Evolutionary conservation across 2,888 invertebrate species (phyloP).

Genomic region (Philonicus albiceps): DNA sequence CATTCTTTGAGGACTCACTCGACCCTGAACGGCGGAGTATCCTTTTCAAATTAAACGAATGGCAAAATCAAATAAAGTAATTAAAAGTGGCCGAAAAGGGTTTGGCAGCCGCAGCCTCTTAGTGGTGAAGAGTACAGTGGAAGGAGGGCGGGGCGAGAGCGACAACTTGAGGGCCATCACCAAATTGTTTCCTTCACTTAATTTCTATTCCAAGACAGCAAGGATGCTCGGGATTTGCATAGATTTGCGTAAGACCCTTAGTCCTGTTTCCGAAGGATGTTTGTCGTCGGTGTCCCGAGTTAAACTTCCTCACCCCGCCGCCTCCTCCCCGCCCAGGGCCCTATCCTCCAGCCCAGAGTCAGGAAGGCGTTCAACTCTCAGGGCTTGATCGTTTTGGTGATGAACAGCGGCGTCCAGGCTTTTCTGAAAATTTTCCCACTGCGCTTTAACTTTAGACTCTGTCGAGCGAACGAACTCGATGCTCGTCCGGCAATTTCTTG

Average conservation of each 20-base stretch:
- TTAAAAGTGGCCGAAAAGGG: slow-evolving; percentile 40
- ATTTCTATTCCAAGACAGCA: slow-evolving; percentile 38
- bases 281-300: slow-evolving; percentile 14
- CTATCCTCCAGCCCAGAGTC: neutral
- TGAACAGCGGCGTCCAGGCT: neutral
- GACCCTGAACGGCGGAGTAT: neutral
- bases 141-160: neutral
- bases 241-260: slow-evolving; percentile 25
- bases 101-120: slow-evolving; percentile 1
- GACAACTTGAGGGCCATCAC: slow-evolving; percentile 18
- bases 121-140: neutral
- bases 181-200: slow-evolving; percentile 38
- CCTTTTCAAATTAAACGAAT: slow-evolving; percentile 41
- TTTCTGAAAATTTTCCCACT: slow-evolving; percentile 5
- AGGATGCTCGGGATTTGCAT: slow-evolving; percentile 38
- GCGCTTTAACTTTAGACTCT: slow-evolving; percentile 6
- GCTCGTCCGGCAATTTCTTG: neutral
- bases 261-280: slow-evolving; percentile 9
- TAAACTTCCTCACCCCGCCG: neutral
- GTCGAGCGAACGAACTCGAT: neutral
- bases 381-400: neutral
- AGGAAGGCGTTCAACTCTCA: neutral
- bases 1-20: slow-evolving; percentile 36
- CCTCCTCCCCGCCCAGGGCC: neutral
- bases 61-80: slow-evolving; percentile 42